These are phyloP conservation scores for Heliconius melpomene DNA, from an alignment of 1,140 invertebrate genomes.

Conservation along the genomic window DNA sequence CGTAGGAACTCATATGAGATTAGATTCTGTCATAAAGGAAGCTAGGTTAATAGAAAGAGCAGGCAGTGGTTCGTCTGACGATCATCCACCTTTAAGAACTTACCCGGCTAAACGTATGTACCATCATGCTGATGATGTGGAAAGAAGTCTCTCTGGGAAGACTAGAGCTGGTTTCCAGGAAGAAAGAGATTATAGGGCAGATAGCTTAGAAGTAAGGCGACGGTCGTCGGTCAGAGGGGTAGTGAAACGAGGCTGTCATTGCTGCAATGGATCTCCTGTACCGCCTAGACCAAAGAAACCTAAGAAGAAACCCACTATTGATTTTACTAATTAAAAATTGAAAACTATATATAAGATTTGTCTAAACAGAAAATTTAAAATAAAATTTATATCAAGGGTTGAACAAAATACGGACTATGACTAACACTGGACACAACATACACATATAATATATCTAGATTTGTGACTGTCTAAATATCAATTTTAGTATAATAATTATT, in stretches of 20 bases:
- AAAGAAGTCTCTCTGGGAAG: constrained; percentile 63
- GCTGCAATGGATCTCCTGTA: constrained; percentile 68
- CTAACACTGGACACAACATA: neutral
- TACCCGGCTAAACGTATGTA: constrained; percentile 60
- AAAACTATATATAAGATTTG: neutral
- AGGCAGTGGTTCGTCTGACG: constrained; percentile 55
- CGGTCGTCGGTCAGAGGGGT: constrained; percentile 69
- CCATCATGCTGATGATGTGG: constrained; percentile 49
- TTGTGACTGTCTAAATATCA: constrained; percentile 3
- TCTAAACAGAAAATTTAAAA: neutral
- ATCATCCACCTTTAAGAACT: constrained; percentile 63
- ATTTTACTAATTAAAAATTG: constrained; percentile 49
- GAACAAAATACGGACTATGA: neutral
- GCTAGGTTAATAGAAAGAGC: constrained; percentile 57
- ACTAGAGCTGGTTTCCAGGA: constrained; percentile 55
- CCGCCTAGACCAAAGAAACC: constrained; percentile 63
- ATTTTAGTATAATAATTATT: constrained; percentile 35
- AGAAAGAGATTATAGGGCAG: constrained; percentile 46
- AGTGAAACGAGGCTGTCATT: constrained; percentile 76
- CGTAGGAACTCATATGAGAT: constrained; percentile 63
- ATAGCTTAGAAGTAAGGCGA: constrained; percentile 51
- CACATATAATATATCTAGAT: neutral
- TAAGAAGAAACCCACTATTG: constrained; percentile 57
- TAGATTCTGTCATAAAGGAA: constrained; percentile 77
- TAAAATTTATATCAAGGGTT: neutral